Base-by-base conservation (phyloP, 1,140 invertebrate genomes). In the Drosophila ananassae region DNA sequence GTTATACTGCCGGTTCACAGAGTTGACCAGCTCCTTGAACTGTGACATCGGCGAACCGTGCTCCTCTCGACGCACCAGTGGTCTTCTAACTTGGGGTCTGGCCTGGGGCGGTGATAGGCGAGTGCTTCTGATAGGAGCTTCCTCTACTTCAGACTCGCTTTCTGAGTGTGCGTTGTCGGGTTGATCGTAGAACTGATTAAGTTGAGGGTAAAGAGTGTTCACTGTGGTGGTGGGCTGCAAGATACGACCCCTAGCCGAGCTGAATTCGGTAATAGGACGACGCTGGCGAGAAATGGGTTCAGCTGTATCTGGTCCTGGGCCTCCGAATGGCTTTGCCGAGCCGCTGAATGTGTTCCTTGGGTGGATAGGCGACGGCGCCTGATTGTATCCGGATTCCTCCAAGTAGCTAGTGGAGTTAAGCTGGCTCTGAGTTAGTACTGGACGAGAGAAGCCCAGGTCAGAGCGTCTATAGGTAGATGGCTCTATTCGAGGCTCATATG, bases 321-420 rank as follows among this genome's bases (percentile, higher is more conserved):
- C 44, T 2, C 34, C 48, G 24, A 85, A 79, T 9, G 83, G 76
- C 4, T 41, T 58, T 8, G 72, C 41, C 2, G 83, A 79, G 2
- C 79, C 84, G 17, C 56, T 71, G 44, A 55, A 83, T 0, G 79
- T 73, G 30, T 73, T 72, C 2, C 76, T 77, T 22, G 62, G 34
- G 2, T 37, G 10, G n/a, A 56, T 44, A 0, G 30, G 39, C 4
- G 57, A 25, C 0, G 41, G 41, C 8, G 55, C 37, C 9, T 58
- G 52, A 12, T 47, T 78, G 46, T 51, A 62, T 1, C 51, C 39
- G 3, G 34, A 9, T 34, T 64, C 46, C 24, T 73, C 78, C 2
- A 28, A 12, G 59, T 89, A 89, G 30, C 83, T 89, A 10, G 72
- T 89, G 1, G 83, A 89, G 48, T 89, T 89, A 12, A 89, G 28